phyloP scores from a whole-genome alignment of 2,888 invertebrate species.

The Diadromus collaris region DNA sequence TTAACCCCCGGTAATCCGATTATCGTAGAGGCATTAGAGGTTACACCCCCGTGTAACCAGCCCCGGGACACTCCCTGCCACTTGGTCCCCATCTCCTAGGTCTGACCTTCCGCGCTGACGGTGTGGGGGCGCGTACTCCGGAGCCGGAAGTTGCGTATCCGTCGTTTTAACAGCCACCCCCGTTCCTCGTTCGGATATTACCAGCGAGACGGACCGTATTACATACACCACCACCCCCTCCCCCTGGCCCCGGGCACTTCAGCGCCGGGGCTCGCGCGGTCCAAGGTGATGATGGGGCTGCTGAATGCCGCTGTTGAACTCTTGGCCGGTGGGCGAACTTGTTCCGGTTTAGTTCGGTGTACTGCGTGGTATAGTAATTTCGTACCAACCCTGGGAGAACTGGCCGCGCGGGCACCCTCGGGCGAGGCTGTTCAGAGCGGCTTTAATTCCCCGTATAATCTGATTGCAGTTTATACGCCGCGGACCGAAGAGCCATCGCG shows the following conservation, averaged over 20 bases:
- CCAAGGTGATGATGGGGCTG: constrained; percentile 6
- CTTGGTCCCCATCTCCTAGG: constrained; percentile 28
- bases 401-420: not conserved
- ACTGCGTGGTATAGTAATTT: not conserved
- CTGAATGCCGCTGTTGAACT: not conserved
- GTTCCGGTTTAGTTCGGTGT: not conserved
- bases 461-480: constrained; percentile 6
- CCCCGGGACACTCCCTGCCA: constrained; percentile 30
- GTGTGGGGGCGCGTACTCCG: constrained; percentile 34
- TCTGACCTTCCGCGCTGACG: constrained; percentile 3
- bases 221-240: not conserved
- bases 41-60: constrained; percentile 37
- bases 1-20: constrained; percentile 68
- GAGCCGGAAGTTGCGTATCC: constrained; percentile 42
- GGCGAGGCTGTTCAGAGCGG: not conserved
- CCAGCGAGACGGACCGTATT: constrained; percentile 7
- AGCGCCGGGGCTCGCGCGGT: not conserved
- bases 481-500: not conserved
- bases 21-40: constrained; percentile 62
- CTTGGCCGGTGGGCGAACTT: constrained; percentile 1
- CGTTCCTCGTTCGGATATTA: constrained; percentile 37
- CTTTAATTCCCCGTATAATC: constrained; percentile 9
- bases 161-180: constrained; percentile 22
- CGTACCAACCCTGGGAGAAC: not conserved
- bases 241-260: constrained; percentile 7